Percentiles rank a stretch among this genome's conserved stretches.
Conservation (phyloP, 2,113 vertebrate genomes). For the Polypterus bichir region DNA sequence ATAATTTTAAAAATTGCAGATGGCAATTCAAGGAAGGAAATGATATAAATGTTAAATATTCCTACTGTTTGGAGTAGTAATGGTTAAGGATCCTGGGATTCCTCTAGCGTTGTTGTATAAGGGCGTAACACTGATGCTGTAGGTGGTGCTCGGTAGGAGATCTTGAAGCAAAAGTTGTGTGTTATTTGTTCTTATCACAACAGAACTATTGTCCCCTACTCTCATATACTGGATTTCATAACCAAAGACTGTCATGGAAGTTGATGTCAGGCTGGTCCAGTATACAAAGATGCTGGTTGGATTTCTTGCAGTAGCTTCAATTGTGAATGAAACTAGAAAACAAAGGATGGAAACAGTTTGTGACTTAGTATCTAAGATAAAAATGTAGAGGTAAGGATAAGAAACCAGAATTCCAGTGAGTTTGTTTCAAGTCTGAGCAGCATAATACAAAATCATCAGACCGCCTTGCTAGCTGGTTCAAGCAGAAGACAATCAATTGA, state of each 20-base stretch:
- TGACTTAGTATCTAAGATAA: too few species aligned
- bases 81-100: not conserved
- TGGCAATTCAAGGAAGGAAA: too few species aligned
- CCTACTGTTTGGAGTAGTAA: not conserved
- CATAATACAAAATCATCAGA: too few species aligned
- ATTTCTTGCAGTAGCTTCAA: not conserved
- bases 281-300: constrained; percentile 1
- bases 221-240: constrained; percentile 2
- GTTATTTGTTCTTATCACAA: not conserved
- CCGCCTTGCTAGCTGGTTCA: too few species aligned
- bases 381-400: too few species aligned
- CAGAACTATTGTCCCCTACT: not conserved
- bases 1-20: too few species aligned
- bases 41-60: too few species aligned
- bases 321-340: not conserved
- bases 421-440: too few species aligned
- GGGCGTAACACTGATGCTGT: constrained; percentile 1
- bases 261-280: constrained; percentile 1
- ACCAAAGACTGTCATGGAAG: not conserved
- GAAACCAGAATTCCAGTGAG: too few species aligned
- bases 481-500: too few species aligned
- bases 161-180: not conserved
- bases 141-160: constrained; percentile 1
- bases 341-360: not conserved
- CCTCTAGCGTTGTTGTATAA: not conserved